Evolutionary conservation across 2,113 vertebrate genomes (phyloP), one percentile per base, ranked within the genome.

Genomic region (Epinephelus lanceolatus): DNA sequence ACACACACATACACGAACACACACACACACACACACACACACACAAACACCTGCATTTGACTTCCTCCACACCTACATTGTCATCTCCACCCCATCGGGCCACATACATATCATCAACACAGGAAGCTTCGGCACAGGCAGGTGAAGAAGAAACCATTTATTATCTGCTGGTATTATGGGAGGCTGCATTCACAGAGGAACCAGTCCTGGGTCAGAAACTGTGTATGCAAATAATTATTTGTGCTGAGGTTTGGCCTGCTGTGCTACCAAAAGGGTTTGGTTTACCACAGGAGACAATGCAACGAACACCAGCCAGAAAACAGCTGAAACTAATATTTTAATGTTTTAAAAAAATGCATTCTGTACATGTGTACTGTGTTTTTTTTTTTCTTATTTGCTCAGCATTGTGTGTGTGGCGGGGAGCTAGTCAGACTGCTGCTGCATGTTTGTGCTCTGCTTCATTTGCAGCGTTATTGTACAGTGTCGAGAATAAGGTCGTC

Each of bases 61-160:
- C 93, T 91, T 92, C 91, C 91, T 92, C 90, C 84, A 88, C 92
- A 90, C 91, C 82, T 87, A 86, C 85, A 87, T 91, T 89, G 90
- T 92, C 76, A 87, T 89, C 85, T 81, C 83, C 92, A 88, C 86
- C 90, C 85, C 85, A 86, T 59, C 18, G 18, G 79, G 62, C 78
- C 80, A 52, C 86, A 92, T 88, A 88, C 90, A 89, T 92, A 92
- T 93, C 87, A 94, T 93, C 93, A 93, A 88, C 87, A 90, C 92
- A 94, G 93, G 91, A 93, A 93, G 91, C 76, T 57, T 65, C 33
- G 9, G 90, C 80, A 30, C 82, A 86, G 82, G 84, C 88, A 92
- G 91, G 87, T 91, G 89, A 73, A 85, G 81, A 60, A 74, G 89
- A 88, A 93, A 93, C 81, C 91, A n/a, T 83, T 82, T 82, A 94